Conservation (phyloP, 2,113 vertebrate genomes). For the Penelope pileata region DNA sequence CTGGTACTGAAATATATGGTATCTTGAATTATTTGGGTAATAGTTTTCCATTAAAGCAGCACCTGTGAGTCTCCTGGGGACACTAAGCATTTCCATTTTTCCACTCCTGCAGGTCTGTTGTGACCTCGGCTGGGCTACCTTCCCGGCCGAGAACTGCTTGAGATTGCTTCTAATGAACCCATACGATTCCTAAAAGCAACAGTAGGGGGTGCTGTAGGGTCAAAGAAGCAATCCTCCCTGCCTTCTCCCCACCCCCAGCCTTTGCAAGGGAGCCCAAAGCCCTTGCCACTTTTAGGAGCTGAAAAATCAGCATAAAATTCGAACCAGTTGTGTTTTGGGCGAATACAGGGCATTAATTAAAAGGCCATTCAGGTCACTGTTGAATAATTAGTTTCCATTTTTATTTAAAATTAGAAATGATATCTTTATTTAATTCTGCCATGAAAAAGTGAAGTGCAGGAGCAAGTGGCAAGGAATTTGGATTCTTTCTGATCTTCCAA, state of each 20-base stretch:
- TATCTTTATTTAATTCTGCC: not conserved
- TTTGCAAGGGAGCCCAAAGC: not conserved
- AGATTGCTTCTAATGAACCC: not conserved
- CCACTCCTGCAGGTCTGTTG: not conserved
- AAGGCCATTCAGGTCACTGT: not conserved
- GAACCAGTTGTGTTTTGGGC: not conserved
- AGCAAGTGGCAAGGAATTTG: not conserved
- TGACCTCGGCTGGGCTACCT: not conserved
- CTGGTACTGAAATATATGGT: not conserved
- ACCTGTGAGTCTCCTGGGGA: not conserved
- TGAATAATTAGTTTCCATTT: conserved; percentile 18
- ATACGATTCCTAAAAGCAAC: not conserved
- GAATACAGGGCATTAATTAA: not conserved
- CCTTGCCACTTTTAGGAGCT: not conserved
- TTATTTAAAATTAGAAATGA: not conserved
- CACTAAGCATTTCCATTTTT: not conserved
- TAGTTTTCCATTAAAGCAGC: not conserved
- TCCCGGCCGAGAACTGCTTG: rapidly evolving
- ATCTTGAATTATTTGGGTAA: not conserved
- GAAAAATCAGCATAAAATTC: not conserved
- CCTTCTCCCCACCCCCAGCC: not conserved
- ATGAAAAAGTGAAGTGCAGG: not conserved
- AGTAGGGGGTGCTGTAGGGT: conserved; percentile 31
- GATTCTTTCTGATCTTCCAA: conserved; percentile 13
- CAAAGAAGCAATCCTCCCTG: not conserved